These are phyloP conservation scores for Phortica okadai DNA, from an alignment of 2,888 invertebrate species.

Conservation along the genomic window DNA sequence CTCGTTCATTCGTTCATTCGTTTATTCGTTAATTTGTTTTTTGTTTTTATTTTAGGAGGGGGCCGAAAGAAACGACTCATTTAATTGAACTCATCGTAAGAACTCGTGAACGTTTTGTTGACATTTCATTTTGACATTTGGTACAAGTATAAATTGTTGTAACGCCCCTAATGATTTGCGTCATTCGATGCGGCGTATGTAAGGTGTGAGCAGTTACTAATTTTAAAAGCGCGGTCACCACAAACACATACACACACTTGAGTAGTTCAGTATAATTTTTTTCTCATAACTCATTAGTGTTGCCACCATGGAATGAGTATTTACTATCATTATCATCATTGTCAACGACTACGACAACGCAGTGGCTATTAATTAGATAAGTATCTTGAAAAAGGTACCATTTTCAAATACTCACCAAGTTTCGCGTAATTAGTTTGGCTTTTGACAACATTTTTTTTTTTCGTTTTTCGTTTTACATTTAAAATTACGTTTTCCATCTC, in stretches of 20 bases:
- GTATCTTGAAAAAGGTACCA: conserved; percentile 77
- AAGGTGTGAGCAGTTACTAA: neutral
- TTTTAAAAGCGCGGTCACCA: neutral
- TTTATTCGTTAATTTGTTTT: conserved; percentile 29
- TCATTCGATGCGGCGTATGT: neutral
- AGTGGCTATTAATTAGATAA: conserved; percentile 76
- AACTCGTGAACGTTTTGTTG: conserved; percentile 44
- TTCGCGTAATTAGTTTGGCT: conserved; percentile 77
- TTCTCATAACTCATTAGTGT: conserved; percentile 64
- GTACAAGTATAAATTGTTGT: conserved; percentile 62
- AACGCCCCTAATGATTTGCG: conserved; percentile 54
- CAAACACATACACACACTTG: conserved; percentile 1
- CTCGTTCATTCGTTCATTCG: neutral
- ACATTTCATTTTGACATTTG: conserved; percentile 52
- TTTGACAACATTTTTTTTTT: conserved; percentile 73
- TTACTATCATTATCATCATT: neutral
- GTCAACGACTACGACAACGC: conserved; percentile 38
- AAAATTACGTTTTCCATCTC: neutral
- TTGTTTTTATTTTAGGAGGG: conserved; percentile 58
- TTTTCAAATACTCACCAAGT: conserved; percentile 74
- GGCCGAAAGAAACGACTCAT: conserved; percentile 53
- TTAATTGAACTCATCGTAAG: conserved; percentile 1
- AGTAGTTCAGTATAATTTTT: conserved; percentile 40
- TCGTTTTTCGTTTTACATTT: conserved; percentile 5
- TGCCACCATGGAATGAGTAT: conserved; percentile 17